Conservation (phyloP, 2,888 invertebrate genomes). For the Drosophila dives region DNA sequence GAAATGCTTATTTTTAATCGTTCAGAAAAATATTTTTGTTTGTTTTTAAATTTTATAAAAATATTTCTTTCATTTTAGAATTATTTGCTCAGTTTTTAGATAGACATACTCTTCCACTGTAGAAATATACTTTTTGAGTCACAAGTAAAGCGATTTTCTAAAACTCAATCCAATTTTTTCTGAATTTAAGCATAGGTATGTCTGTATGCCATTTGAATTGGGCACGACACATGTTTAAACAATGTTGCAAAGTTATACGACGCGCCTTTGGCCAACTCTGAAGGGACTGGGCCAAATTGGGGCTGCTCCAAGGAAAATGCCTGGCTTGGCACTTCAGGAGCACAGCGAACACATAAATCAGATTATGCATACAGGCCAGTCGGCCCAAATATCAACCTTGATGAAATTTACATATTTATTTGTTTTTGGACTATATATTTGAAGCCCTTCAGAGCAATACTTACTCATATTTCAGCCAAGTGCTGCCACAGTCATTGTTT, state of each 20-base stretch:
- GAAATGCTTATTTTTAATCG: neutral
- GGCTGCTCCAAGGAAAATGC: neutral
- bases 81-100: neutral
- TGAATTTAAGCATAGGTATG: neutral
- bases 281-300: neutral
- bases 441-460: neutral
- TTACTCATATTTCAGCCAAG: neutral
- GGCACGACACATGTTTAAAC: slow-evolving; percentile 39
- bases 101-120: neutral
- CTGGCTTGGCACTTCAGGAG: too few relatives aligned
- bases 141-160: neutral
- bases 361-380: neutral
- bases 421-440: neutral
- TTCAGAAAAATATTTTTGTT: too few relatives aligned
- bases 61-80: neutral
- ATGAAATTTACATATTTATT: neutral
- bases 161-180: neutral
- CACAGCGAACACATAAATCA: neutral
- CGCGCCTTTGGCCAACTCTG: slow-evolving; percentile 5
- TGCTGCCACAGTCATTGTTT: neutral
- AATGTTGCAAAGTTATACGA: slow-evolving; percentile 28
- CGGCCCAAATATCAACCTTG: neutral
- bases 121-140: too few relatives aligned
- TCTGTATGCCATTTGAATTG: slow-evolving; percentile 8
- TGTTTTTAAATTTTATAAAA: too few relatives aligned